Percentiles rank a stretch among this genome's conserved stretches.
Evolutionary conservation across 1,140 invertebrate genomes (phyloP).

Genomic region (Diachasmimorpha longicaudata): DNA sequence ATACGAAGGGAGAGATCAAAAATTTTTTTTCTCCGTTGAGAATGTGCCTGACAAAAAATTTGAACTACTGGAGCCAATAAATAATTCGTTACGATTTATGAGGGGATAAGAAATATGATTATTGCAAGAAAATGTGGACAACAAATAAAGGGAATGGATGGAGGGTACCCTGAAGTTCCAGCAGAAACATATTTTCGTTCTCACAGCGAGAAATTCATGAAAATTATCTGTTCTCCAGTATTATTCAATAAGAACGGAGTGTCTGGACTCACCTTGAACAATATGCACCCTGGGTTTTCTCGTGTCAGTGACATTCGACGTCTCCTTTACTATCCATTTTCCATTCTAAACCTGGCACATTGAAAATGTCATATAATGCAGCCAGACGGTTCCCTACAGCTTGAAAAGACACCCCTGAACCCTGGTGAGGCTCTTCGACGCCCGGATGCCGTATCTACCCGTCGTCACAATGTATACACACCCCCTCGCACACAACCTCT

Average conservation of each 20-base stretch:
- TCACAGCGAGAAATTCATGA: background rate
- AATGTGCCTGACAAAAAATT: too few relatives aligned
- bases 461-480: background rate
- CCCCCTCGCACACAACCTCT: background rate
- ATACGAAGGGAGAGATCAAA: background rate
- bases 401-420: slow-evolving; percentile 5
- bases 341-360: background rate
- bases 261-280: background rate
- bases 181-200: background rate
- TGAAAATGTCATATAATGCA: background rate
- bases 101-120: too few relatives aligned
- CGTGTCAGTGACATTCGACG: slow-evolving; percentile 1
- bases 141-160: too few relatives aligned
- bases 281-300: background rate
- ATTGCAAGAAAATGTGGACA: too few relatives aligned
- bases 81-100: too few relatives aligned
- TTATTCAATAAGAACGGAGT: background rate
- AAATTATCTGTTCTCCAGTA: background rate
- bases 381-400: background rate
- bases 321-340: background rate
- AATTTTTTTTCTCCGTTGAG: background rate
- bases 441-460: background rate
- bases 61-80: too few relatives aligned
- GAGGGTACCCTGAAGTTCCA: background rate
- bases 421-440: background rate